A percentile compares a stretch with the other conserved stretches of the same genome.
Evolutionary conservation across 2,113 vertebrate genomes (phyloP).

Genomic region (Oryzias celebensis): DNA sequence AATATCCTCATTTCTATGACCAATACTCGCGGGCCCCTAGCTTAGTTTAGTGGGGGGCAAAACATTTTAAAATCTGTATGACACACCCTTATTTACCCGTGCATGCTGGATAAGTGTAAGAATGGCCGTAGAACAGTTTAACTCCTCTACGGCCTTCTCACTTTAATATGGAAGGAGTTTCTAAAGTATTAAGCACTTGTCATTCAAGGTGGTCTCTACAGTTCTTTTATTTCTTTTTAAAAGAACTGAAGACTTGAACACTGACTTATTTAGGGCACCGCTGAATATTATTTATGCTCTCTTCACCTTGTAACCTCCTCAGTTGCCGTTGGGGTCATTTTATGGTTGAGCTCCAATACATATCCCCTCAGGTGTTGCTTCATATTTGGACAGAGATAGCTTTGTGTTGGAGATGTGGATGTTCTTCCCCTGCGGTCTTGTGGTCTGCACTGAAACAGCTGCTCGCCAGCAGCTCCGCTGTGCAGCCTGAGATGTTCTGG

Average conservation of each 20-base stretch:
- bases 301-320: background rate
- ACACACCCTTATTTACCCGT: no score
- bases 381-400: constrained; percentile 1
- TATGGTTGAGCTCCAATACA: background rate
- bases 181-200: no score
- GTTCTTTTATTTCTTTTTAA: no score
- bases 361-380: background rate
- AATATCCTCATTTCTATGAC: no score
- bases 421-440: constrained; percentile 28
- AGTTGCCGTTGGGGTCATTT: background rate
- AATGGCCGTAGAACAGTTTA: no score
- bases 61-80: no score
- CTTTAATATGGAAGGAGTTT: no score
- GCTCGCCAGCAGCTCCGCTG: constrained; percentile 12
- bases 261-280: background rate
- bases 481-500: background rate
- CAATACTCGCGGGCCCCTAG: no score
- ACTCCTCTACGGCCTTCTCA: no score
- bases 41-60: no score
- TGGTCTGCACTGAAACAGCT: constrained; percentile 3
- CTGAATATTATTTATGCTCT: background rate
- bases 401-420: constrained; percentile 12
- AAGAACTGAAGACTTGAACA: background rate
- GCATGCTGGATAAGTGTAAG: no score
- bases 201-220: no score